Base-by-base conservation (phyloP, 1,140 invertebrate genomes). In the Matsumurasca onukii region DNA sequence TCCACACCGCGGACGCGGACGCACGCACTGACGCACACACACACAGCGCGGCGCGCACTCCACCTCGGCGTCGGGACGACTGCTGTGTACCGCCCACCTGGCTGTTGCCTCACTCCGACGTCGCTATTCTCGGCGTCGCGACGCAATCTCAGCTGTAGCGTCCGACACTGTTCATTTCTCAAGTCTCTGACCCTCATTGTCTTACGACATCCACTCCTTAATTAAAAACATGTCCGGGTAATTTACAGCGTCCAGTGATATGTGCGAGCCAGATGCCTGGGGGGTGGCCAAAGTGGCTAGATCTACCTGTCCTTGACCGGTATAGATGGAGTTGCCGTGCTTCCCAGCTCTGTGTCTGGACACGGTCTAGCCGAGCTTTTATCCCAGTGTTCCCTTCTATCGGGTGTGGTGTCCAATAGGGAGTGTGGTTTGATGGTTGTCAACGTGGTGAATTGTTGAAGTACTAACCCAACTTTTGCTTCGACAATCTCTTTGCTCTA, bases 121-220 rank as follows among this genome's bases (percentile, higher is more conserved):
- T 9, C 17, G 5, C 34, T 59, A 29, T 25, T 59, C 55, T 51
- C 55, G 55, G 24, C 55, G 55, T 24, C 25, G 13, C 55, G 24
- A 59, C 24, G 24, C 30, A 27, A 27, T 59, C 24, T 27, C 24
- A 27, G 30, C 24, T 59, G 24, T 59, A 59, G 55, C 55, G 55
- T 27, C 25, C 13, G 24, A 22, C 55, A 12, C 55, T 29, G 55
- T 59, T 2, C 55, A 59, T 59, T 59, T 27, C 55, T 59, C 55
- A 59, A 29, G 55, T 45, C 55, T 24, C 55, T 24, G 25, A 24
- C 25, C 55, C 55, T 59, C 25, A 59, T 59, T 59, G 55, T 59
- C 55, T 59, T 27, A 27, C 55, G 55, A 59, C 55, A 59, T 27
- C 55, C 55, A 5, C 55, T 22, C 55, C 25, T 59, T 59, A 59